Evolutionary conservation across 2,113 vertebrate genomes (phyloP).

Genomic region (Clarias magur): DNA sequence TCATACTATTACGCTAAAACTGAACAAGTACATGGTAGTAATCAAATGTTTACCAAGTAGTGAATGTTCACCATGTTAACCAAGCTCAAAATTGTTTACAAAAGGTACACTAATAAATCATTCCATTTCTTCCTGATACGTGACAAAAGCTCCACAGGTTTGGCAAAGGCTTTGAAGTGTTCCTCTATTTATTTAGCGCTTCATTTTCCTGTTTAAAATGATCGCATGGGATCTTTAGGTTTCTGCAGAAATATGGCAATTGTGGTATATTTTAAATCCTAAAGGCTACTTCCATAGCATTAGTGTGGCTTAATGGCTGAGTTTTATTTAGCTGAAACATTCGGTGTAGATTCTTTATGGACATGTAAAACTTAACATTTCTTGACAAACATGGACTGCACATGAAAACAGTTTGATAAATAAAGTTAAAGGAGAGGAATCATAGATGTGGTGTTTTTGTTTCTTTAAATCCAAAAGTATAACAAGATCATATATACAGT

Average conservation of each 20-base stretch:
- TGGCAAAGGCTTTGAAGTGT: constrained; percentile 12
- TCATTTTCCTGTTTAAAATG: constrained; percentile 21
- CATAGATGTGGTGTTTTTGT: constrained; percentile 7
- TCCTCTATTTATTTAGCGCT: constrained; percentile 36
- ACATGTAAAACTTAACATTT: constrained; percentile 20
- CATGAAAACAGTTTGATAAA: constrained; percentile 60
- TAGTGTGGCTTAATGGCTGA: constrained; percentile 34
- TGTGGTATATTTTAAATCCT: not conserved
- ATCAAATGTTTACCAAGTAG: constrained; percentile 25
- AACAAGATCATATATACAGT: not conserved
- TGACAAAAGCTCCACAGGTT: not conserved
- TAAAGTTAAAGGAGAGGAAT: constrained; percentile 57
- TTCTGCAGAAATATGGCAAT: constrained; percentile 31
- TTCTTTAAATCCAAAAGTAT: constrained; percentile 4
- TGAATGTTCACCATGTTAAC: constrained; percentile 31
- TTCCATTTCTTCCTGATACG: constrained; percentile 19
- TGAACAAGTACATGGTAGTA: not conserved
- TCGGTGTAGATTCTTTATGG: constrained; percentile 19
- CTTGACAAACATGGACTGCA: constrained; percentile 45
- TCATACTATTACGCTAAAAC: not conserved
- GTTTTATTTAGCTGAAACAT: constrained; percentile 53
- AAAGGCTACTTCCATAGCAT: constrained; percentile 9
- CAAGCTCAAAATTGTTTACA: constrained; percentile 29
- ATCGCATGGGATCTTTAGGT: constrained; percentile 23
- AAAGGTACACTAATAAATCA: constrained; percentile 18